These are phyloP conservation scores for Staurois parvus DNA, from an alignment of 2,797 vertebrate species.

Conservation along the genomic window DNA sequence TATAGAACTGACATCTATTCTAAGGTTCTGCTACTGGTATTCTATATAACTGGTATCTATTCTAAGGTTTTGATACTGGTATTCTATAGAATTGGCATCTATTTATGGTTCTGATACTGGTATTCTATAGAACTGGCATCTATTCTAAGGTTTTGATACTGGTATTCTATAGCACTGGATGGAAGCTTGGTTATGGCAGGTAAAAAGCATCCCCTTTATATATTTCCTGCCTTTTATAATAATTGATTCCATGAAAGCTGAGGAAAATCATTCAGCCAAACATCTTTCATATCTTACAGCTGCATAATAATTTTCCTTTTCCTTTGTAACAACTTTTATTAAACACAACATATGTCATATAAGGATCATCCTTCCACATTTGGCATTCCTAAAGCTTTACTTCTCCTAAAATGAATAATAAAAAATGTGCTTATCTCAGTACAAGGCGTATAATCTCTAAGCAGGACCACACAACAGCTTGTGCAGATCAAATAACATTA, in stretches of 20 bases:
- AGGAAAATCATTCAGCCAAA: neutral
- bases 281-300: neutral
- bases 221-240: neutral
- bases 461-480: slow-evolving; percentile 22
- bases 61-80: too few species aligned
- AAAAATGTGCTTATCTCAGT: slow-evolving; percentile 21
- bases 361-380: neutral
- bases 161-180: neutral
- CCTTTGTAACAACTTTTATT: slow-evolving; percentile 2
- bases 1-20: too few species aligned
- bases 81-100: too few species aligned
- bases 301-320: slow-evolving; percentile 30
- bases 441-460: neutral
- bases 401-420: slow-evolving; percentile 20
- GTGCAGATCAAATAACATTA: slow-evolving; percentile 34
- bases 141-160: too few species aligned
- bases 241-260: neutral
- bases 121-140: too few species aligned
- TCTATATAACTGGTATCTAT: too few species aligned
- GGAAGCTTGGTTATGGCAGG: neutral
- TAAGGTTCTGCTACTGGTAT: too few species aligned
- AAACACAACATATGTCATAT: slow-evolving; percentile 34
- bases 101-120: too few species aligned
- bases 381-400: slow-evolving; percentile 10
- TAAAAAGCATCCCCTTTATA: neutral